phyloP scores from a whole-genome alignment of 1,140 invertebrate species.

The Cyrtorhinus lividipennis region DNA sequence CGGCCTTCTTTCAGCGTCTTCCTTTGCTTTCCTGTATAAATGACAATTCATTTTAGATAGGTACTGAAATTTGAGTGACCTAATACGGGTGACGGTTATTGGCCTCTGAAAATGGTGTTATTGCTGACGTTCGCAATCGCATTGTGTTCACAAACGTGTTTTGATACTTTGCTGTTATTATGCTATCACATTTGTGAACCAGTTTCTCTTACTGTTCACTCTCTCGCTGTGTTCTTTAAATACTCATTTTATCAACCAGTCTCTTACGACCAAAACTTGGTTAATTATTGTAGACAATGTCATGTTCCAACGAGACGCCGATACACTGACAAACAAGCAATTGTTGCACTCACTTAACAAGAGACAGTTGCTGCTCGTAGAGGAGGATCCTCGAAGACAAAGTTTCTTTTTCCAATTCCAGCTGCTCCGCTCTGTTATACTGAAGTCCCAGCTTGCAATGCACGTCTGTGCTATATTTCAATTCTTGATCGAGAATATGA shows the following conservation, averaged over 20 bases:
- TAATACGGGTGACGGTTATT: too few species aligned
- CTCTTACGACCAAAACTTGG: not conserved
- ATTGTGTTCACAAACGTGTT: too few species aligned
- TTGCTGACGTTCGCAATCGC: too few species aligned
- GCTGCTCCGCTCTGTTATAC: not conserved
- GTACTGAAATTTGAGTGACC: too few species aligned
- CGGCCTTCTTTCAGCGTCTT: too few species aligned
- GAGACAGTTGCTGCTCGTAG: not conserved
- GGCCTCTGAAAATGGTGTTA: too few species aligned
- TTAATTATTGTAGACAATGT: not conserved
- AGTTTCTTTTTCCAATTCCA: not conserved
- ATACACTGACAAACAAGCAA: not conserved
- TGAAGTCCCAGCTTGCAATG: not conserved
- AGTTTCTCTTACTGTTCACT: too few species aligned
- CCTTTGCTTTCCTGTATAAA: too few species aligned
- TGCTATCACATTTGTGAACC: too few species aligned
- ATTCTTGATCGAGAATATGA: not conserved
- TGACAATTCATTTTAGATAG: too few species aligned
- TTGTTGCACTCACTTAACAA: not conserved
- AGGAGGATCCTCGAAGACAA: not conserved
- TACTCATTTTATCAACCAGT: not conserved
- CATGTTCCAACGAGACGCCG: not conserved
- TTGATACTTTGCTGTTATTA: too few species aligned
- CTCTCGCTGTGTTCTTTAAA: not conserved
- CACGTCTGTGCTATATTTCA: not conserved